These are phyloP conservation scores for Exaiptasia diaphana DNA, from an alignment of 64 coral and sea anemone species.

Conservation along the genomic window DNA sequence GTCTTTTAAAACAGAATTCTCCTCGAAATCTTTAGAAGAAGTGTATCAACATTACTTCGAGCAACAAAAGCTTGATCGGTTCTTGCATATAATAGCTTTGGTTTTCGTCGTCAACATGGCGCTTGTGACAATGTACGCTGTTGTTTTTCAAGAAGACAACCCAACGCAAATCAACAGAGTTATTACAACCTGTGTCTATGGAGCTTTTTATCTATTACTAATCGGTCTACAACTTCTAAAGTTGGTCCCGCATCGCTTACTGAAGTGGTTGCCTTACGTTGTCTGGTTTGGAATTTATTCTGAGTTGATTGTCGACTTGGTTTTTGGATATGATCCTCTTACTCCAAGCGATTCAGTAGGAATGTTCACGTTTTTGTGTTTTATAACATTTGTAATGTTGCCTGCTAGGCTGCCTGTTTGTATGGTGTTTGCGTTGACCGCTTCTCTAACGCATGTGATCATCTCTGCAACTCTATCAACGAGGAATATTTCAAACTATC, in stretches of 20 bases:
- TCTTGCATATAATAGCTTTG: slow-evolving; percentile 74
- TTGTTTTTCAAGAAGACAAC: slow-evolving; percentile 36
- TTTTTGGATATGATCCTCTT: slow-evolving; percentile 72
- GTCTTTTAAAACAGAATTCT: slow-evolving; percentile 74
- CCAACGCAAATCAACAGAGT: slow-evolving; percentile 65
- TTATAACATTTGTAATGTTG: slow-evolving; percentile 81
- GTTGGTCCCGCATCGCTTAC: slow-evolving; percentile 42
- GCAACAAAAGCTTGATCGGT: slow-evolving; percentile 74
- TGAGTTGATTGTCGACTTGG: slow-evolving; percentile 63
- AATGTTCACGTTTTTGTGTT: slow-evolving; percentile 84
- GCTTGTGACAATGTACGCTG: slow-evolving; percentile 67
- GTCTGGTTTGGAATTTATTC: slow-evolving; percentile 80
- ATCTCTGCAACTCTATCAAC: slow-evolving; percentile 45
- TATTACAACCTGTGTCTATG: slow-evolving; percentile 62
- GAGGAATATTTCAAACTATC: slow-evolving; percentile 51
- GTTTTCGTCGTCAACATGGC: slow-evolving; percentile 76
- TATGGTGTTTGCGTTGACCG: slow-evolving; percentile 15
- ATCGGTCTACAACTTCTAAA: slow-evolving; percentile 54
- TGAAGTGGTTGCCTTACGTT: slow-evolving; percentile 58
- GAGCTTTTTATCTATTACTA: slow-evolving; percentile 44
- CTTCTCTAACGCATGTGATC: slow-evolving; percentile 38
- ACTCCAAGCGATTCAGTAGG: slow-evolving; percentile 88
- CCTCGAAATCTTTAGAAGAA: slow-evolving; percentile 72
- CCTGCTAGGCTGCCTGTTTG: slow-evolving; percentile 74
- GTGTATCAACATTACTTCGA: slow-evolving; percentile 86